These are phyloP conservation scores for Polypterus senegalus DNA, from an alignment of 2,113 vertebrate species.

Conservation along the genomic window DNA sequence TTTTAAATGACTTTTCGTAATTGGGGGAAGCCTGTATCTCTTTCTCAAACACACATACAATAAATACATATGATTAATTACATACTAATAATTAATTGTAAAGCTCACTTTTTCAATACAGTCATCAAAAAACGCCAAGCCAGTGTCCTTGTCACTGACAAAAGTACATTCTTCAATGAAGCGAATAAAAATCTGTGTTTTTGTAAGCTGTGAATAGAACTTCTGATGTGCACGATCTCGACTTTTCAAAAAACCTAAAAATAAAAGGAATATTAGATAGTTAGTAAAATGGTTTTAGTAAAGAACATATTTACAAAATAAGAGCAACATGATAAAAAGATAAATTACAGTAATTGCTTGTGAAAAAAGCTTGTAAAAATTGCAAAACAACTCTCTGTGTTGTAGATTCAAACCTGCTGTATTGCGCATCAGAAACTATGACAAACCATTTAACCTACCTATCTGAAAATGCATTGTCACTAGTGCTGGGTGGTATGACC, in stretches of 20 bases:
- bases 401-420: no score
- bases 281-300: not conserved
- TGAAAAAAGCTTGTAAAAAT: no score
- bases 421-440: no score
- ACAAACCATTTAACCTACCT: no score
- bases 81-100: not conserved
- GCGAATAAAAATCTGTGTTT: conserved; percentile 95
- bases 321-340: not conserved
- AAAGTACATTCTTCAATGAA: conserved; percentile 98
- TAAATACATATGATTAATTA: not conserved
- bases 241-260: conserved; percentile 85
- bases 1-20: no score
- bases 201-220: conserved; percentile 84
- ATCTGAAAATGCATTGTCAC: no score
- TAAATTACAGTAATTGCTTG: not conserved
- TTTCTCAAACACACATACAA: not conserved
- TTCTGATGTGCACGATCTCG: conserved; percentile 88
- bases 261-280: conserved; percentile 25
- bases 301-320: not conserved
- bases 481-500: no score
- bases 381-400: no score
- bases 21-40: no score
- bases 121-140: conserved; percentile 95
- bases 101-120: conserved; percentile 88
- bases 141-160: conserved; percentile 95